Base-by-base conservation (phyloP, 2,888 invertebrate genomes). In the Watsonalla cultraria region DNA sequence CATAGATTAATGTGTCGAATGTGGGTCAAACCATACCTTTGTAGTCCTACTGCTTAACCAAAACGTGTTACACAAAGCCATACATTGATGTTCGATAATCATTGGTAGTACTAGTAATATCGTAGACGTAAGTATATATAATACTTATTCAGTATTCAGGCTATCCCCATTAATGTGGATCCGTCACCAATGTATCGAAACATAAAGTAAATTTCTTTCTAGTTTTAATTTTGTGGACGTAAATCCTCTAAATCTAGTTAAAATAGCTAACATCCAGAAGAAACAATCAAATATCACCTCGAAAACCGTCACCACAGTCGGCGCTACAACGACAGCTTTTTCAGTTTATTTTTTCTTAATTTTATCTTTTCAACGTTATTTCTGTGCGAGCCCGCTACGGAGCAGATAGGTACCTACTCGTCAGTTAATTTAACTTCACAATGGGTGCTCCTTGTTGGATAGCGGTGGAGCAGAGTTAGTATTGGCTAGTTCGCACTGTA, bases 401-500 rank as follows among this genome's bases (percentile, higher is more conserved):
- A 24, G 24, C 24, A 24, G 4, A 24, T 24, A 24, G 24, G 24
- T 24, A 24, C 24, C 42, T 42, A 11, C 42, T 9, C 11, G 42
- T 42, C 42, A 42, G 42, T 7, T 11, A 11, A 42, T 42, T 9
- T 42, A 42, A 42, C 42, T 42, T 5, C 5, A 5, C 5, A 42
- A 11, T 5, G 11, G 11, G 42, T 42, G 11, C 42, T 42, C 42
- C 42, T 42, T 42, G 42, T 11, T 42, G 42, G 42, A 42, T 42
- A 42, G 42, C 42, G 42, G 42, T 42, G 42, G 42, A 11, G 42
- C 11, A 14, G 24, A 45, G 33, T 46, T 35, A 62, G 61, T 68
- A 71, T 69, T 65, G 62, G 75, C 72, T 74, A 79, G 79, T 84
- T 84, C 68, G 84, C 82, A 77, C 72, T 71, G 42, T 42, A 75